Evolutionary conservation across 2,888 invertebrate species (phyloP).

Genomic region (Drosophila subquinaria): DNA sequence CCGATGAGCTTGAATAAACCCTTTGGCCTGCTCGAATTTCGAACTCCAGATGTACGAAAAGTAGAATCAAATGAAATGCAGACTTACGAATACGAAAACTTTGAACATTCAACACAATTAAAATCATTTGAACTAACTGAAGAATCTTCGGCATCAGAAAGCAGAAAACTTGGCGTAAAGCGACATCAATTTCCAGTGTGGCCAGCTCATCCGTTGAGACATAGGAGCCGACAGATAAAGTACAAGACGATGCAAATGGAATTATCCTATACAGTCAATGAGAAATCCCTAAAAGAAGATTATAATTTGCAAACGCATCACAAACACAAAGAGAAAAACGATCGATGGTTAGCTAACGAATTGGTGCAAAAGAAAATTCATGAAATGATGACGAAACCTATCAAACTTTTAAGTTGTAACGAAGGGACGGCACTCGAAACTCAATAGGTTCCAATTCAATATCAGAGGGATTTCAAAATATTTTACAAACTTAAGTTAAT

Average conservation of each 20-base stretch:
- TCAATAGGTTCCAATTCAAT: background rate
- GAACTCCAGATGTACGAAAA: constrained; percentile 49
- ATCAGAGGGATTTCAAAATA: background rate
- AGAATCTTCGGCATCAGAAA: background rate
- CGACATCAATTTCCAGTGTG: constrained; percentile 32
- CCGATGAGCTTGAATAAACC: background rate
- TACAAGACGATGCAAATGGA: constrained; percentile 22
- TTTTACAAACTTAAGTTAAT: background rate
- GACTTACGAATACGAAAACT: no score
- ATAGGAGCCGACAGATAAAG: constrained; percentile 18
- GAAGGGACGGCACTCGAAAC: background rate
- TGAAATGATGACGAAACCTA: constrained; percentile 62
- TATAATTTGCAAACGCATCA: background rate
- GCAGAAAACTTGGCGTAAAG: background rate
- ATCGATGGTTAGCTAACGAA: constrained; percentile 31
- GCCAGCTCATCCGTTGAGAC: constrained; percentile 39
- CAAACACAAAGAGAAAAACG: background rate
- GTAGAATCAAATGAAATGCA: background rate
- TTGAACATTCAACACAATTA: background rate
- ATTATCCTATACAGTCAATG: background rate
- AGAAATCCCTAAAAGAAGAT: background rate
- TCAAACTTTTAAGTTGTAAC: constrained; percentile 31
- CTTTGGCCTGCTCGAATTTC: constrained; percentile 48
- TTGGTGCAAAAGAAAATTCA: constrained; percentile 35
- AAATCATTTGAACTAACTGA: background rate